A percentile compares a stretch with the other conserved stretches of the same genome.
Conservation (phyloP, 2,797 vertebrate species). For the Eulemur mongoz region DNA sequence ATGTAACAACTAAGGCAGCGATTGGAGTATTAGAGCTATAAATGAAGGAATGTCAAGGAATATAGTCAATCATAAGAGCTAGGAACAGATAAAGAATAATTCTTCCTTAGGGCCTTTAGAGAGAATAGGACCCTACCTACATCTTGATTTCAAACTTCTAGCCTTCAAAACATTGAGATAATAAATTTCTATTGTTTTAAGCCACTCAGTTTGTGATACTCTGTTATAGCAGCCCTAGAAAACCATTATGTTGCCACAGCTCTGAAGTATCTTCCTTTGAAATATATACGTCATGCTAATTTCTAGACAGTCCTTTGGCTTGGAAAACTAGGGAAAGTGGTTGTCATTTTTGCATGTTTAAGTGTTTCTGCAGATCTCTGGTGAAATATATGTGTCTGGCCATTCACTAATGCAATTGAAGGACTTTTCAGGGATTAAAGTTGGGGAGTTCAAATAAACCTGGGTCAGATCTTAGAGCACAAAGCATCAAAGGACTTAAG, state of each 20-base stretch:
- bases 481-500: background rate
- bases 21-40: background rate
- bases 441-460: background rate
- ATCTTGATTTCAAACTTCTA: background rate
- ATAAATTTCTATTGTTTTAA: background rate
- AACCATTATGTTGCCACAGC: background rate
- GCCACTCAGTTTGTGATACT: background rate
- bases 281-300: background rate
- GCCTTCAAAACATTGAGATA: background rate
- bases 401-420: background rate
- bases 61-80: background rate
- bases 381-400: background rate
- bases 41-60: background rate
- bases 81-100: background rate
- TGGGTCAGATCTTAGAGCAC: background rate
- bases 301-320: background rate
- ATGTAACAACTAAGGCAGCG: background rate
- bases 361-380: background rate
- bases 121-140: fast-evolving
- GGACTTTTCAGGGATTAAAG: background rate
- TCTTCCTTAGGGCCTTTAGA: background rate
- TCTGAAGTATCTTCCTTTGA: background rate
- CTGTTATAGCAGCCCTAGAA: background rate
- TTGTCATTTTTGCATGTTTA: background rate
- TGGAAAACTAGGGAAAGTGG: background rate